Conservation (phyloP, 2,888 invertebrate species). For the Apamea monoglypha region DNA sequence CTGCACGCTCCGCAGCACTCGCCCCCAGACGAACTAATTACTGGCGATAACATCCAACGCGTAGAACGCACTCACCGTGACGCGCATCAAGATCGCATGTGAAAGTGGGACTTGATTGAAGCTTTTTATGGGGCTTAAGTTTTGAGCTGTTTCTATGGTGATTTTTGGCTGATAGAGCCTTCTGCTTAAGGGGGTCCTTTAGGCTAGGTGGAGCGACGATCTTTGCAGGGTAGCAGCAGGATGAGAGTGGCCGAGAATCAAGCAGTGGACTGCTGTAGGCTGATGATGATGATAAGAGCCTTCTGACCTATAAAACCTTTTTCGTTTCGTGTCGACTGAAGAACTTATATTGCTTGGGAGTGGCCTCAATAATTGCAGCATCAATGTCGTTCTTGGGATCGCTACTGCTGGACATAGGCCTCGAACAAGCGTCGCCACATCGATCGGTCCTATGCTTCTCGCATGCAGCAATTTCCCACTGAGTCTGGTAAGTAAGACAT, state of each 20-base stretch:
- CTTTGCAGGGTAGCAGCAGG: too few species aligned
- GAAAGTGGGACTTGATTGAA: slow-evolving; percentile 71
- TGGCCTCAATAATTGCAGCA: not conserved
- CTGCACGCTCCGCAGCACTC: slow-evolving; percentile 75
- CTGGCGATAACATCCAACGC: slow-evolving; percentile 70
- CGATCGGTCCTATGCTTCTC: not conserved
- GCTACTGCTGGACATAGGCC: not conserved
- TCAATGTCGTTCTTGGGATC: not conserved
- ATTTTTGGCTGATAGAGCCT: not conserved
- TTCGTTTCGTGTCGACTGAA: not conserved
- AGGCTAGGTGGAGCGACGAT: not conserved
- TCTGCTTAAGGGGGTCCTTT: not conserved
- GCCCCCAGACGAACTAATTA: slow-evolving; percentile 80
- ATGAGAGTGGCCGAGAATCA: too few species aligned
- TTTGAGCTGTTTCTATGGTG: slow-evolving; percentile 32
- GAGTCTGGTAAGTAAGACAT: not conserved
- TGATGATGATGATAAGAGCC: too few species aligned
- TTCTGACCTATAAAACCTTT: not conserved
- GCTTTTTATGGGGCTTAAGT: slow-evolving; percentile 47
- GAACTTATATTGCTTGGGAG: not conserved
- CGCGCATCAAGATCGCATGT: slow-evolving; percentile 76
- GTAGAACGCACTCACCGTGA: slow-evolving; percentile 68
- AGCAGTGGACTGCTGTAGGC: too few species aligned
- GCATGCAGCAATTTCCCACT: not conserved
- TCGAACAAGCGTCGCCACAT: not conserved